Percentiles rank a stretch among this genome's conserved stretches.
Conservation (phyloP, 2,888 invertebrate species). For the Spisula solida region DNA sequence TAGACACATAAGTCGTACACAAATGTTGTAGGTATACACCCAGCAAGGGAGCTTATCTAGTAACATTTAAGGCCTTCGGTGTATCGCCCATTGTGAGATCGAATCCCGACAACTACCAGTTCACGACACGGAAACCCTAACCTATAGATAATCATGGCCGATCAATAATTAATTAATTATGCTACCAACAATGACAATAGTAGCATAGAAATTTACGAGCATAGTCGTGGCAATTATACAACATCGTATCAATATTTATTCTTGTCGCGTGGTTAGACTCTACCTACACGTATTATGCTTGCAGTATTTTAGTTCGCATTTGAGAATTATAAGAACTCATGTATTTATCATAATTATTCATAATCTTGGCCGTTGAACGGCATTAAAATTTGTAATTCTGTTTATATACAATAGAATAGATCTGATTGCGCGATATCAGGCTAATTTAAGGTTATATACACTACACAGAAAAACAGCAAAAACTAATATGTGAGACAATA, state of each 20-base stretch:
- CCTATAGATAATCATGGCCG: too few species aligned
- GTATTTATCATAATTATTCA: slow-evolving; percentile 15
- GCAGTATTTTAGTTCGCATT: not conserved
- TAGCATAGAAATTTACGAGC: too few species aligned
- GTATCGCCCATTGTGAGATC: too few species aligned
- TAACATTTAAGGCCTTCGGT: too few species aligned
- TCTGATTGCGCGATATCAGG: not conserved
- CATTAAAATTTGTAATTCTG: not conserved
- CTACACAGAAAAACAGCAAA: not conserved
- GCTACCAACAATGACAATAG: too few species aligned
- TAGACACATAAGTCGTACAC: too few species aligned
- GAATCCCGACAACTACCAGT: too few species aligned
- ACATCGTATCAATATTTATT: not conserved
- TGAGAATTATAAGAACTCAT: not conserved
- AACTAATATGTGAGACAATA: not conserved
- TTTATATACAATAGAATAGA: not conserved
- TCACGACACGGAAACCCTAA: too few species aligned
- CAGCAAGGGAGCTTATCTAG: too few species aligned
- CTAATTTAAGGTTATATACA: not conserved
- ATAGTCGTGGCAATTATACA: too few species aligned
- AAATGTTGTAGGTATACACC: too few species aligned
- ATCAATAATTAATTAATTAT: not conserved
- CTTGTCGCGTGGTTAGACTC: not conserved
- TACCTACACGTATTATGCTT: not conserved
- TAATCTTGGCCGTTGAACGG: not conserved